Evolutionary conservation across 2,113 vertebrate species (phyloP), one percentile per base, ranked within the genome.

Genomic region (Cathartes aura): DNA sequence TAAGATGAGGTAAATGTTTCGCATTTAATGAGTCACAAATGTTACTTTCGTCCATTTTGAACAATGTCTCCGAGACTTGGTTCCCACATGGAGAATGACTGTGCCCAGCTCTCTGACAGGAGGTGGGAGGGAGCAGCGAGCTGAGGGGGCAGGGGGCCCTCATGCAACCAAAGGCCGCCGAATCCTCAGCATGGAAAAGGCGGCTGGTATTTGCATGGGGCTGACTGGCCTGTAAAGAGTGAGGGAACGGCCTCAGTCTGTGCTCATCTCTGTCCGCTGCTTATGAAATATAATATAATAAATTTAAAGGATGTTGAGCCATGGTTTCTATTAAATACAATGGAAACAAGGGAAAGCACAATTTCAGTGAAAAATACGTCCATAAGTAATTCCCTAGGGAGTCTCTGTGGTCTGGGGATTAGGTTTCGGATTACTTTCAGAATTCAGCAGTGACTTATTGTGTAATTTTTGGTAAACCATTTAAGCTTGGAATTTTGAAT

Each of bases 391-490:
- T 87, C 94, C 83, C 29, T 22, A 24, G 56, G 34, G 74, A 86
- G 74, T 67, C 0, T 2, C 64, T 79, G 7, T 71, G 68, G 87
- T 84, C 79, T 89, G 79, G 58, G 93, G 82, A 83, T 96, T 96
- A 83, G 79, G 62, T 67, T 50, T 79, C 81, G 87, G 72, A 89
- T 95, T 93, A 91, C 87, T 91, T 94, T 94, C 76, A 91, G 93
- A 89, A 89, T 91, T 91, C 76, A 75, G 68, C 64, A 71, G 68
- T 91, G 81, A 91, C 30, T 89, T 93, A 90, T 78, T 84, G 80
- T 74, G 64, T 79, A 92, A 89, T 95, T 93, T 96, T 90, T 92
- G 42, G 82, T 74, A 92, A 95, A 86, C 40, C 60, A 89, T 83
- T 84, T 84, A 90, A 95, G 72, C 72, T 52, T 83, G 68, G 79